Conservation (phyloP, 2,797 vertebrate species). For the Poliocrania exsul region DNA sequence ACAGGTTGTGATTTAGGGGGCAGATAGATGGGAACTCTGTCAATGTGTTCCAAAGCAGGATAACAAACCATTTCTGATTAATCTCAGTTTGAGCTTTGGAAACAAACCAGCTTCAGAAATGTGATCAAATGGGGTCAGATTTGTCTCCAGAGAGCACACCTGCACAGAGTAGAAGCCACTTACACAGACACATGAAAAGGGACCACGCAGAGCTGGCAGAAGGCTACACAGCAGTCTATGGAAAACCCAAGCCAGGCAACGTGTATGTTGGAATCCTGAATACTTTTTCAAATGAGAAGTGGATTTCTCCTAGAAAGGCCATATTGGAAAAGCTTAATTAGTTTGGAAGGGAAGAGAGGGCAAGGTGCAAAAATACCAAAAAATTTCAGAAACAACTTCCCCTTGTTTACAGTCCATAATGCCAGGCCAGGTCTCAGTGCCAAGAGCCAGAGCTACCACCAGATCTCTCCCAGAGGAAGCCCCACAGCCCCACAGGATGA, state of each 20-base stretch:
- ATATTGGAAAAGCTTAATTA: not conserved
- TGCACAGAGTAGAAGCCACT: not conserved
- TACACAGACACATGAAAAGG: not conserved
- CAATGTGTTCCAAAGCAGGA: not conserved
- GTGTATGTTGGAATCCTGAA: fast-evolving
- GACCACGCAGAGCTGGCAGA: not conserved
- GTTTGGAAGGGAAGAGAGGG: not conserved
- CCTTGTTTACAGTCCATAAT: not conserved
- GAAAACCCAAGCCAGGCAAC: not conserved
- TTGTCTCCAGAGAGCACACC: not conserved
- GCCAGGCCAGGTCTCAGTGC: not conserved
- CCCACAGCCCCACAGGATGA: not conserved
- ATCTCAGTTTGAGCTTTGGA: not conserved
- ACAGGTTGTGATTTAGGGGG: not conserved
- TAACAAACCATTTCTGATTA: not conserved
- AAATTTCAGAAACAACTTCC: not conserved
- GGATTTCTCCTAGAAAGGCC: not conserved
- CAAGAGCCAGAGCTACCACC: not conserved
- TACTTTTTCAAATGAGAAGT: not conserved
- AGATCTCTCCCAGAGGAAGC: not conserved
- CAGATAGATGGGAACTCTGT: not conserved
- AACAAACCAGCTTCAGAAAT: not conserved
- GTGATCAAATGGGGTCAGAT: not conserved
- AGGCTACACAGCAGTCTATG: not conserved
- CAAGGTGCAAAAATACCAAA: not conserved